These are phyloP conservation scores for Drosophila subsilvestris DNA, from an alignment of 2,888 invertebrate species.

Conservation along the genomic window DNA sequence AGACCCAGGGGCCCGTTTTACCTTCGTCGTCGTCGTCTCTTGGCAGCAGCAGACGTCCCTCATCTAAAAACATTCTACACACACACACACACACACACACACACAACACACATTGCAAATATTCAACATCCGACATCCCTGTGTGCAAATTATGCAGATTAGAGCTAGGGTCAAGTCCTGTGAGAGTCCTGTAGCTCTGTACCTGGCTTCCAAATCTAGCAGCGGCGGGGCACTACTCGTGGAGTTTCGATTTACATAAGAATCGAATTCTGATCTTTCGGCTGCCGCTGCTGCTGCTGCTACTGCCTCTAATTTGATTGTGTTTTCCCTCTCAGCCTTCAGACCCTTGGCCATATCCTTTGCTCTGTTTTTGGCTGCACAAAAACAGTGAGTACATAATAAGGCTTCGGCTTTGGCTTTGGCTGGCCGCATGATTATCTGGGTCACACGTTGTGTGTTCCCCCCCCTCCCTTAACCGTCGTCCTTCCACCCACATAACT, in stretches of 20 bases:
- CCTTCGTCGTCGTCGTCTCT: conserved; percentile 13
- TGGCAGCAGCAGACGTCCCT: neutral
- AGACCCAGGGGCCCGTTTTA: conserved; percentile 25
- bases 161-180: conserved; percentile 72
- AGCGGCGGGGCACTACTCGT: conserved; percentile 24
- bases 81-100: no score
- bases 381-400: conserved; percentile 67
- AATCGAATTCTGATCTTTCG: conserved; percentile 70
- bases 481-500: conserved; percentile 32
- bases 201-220: conserved; percentile 5
- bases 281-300: conserved; percentile 53
- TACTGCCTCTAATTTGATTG: conserved; percentile 61
- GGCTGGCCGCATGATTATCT: conserved; percentile 21
- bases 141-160: conserved; percentile 82
- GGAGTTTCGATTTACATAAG: conserved; percentile 61
- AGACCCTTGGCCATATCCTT: neutral
- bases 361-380: conserved; percentile 15
- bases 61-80: neutral
- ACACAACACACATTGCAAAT: neutral
- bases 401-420: conserved; percentile 14
- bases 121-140: conserved; percentile 9
- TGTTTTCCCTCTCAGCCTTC: conserved; percentile 39
- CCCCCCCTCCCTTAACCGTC: no score
- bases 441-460: conserved; percentile 42
- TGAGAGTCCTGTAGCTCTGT: conserved; percentile 24